Evolutionary conservation across 2,888 invertebrate species (phyloP), one percentile per base, ranked within the genome.

Genomic region (Antheraea assamensis): DNA sequence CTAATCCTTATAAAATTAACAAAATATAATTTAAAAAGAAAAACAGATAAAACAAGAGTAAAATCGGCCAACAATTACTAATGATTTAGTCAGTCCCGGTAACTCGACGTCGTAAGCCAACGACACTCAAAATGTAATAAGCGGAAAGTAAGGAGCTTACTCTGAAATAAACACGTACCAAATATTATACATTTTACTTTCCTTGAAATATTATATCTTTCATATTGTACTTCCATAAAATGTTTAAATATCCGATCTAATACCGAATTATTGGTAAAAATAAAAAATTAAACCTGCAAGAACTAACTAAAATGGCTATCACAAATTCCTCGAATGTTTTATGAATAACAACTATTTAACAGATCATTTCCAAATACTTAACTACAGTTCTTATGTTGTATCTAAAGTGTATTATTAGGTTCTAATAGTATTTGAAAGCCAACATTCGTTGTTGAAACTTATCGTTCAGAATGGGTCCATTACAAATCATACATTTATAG

Each of bases 101-200:
- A 30, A 35, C 71, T 31, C 21, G 17, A 61, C 24, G 19, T 10
- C 61, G 27, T 61, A 27, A 55, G 21, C 55, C 58, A 42, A 30
- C 27, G 30, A 55, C 80, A 77, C 78, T 78, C 74, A 77, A 74
- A 68, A 70, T 73, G 75, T 76, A 78, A 79, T 81, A 79, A 80
- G 79, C 78, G 75, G 73, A 73, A 72, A 72, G 75, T 77, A 78
- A 75, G 76, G 74, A 75, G 76, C 76, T 81, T 79, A 80, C 78
- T 78, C 66, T 74, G 70, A 75, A 74, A 78, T 78, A 76, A 78
- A 81, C 81, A 81, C 76, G 75, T 78, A 79, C 75, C 79, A 78
- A 55, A 73, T 52, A 15, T 55, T 68, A 42, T 17, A 13, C 17
- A 31, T 66, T 66, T 66, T 35, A 70, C 55, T 55, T 47, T n/a